Base-by-base conservation (phyloP, 1,140 invertebrate species). In the Thalassaphorura encarpata region DNA sequence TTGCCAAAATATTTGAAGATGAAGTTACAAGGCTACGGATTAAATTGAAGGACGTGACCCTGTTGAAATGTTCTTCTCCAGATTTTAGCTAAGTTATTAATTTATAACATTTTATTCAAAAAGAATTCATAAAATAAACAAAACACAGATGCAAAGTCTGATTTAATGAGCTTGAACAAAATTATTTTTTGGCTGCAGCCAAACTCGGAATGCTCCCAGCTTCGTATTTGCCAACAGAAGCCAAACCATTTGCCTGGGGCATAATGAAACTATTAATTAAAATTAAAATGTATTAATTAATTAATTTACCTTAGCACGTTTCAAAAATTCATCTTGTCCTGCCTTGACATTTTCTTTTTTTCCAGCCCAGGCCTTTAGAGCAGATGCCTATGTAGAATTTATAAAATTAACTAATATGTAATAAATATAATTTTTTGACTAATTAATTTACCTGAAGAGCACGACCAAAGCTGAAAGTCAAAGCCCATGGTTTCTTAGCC, bases 381-480 rank as follows among this genome's bases (percentile, higher is more conserved):
- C 93, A 41, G 89, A 94, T 8, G 94, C 94, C 74, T 85, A 80
- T 36, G 16, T 6, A 5, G n/a, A n/a, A n/a, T n/a, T n/a, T n/a
- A n/a, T n/a, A 27, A 8, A 31, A 8, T 31, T 36, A 41, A 26
- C 21, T 18, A 29, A 40, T 41, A n/a, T 23, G 3, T 52, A 3
- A 24, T 6, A 21, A 21, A 46, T 11, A 24, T n/a, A n/a, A n/a
- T n/a, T n/a, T n/a, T 15, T 21, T n/a, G n/a, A n/a, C n/a, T n/a
- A n/a, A 39, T 55, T 23, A n/a, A n/a, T 24, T 26, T 33, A 62
- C 69, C 63, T 71, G 69, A 11, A 83, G 72, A 48, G 82, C 82
- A 40, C 95, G 83, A 15, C 95, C 95, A 71, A 90, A 98, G 56
- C 89, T 94, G 82, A 98, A 99, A 60, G 92, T 93, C 3, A 98